Evolutionary conservation across 2,797 vertebrate species (phyloP), one percentile per base, ranked within the genome.

Genomic region (Gallirallus australis): DNA sequence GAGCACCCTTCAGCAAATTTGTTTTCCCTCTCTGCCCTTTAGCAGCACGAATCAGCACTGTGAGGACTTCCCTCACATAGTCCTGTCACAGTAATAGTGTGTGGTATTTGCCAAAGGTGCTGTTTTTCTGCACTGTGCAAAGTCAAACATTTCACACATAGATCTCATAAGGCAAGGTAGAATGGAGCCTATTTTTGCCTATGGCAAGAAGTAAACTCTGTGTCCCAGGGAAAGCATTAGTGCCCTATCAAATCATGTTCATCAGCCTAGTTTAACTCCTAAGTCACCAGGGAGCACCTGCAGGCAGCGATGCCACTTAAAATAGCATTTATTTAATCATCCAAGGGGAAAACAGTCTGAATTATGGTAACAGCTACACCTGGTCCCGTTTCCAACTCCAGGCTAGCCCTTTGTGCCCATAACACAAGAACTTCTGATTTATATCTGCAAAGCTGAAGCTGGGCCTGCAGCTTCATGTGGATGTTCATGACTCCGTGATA

Each of bases 231-330:
- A 24, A 54, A 48, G 45, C 7, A 2, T n/a, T 72, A 45, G 15
- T n/a, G n/a, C 42, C 40, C 27, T 71, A 7, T 45, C n/a, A 65
- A 33, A 28, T 33, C 0, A 0, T 60, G n/a, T 15, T 39, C 35
- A 47, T 66, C 60, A 42, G 30, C 65, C n/a, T 18, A 18, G 20
- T 12, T 11, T 73, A 35, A 39, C 25, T 60, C n/a, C 30, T 31
- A 40, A 47, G 12, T 25, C 24, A 28, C 21, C 21, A 53, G 66
- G 39, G 17, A 65, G 12, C 12, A 54, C 21, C 30, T 27, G 28
- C 54, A 45, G 15, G 15, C 27, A 53, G 37, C 15, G 23, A 12
- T 48, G 10, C 25, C 31, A 54, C 14, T 16, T 30, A 52, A 53
- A 71, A 53, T 39, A 39, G 7, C 11, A 23, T 39, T 48, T 27